Conservation (phyloP, 92 coral and sea anemone species). For the Scolanthus callimorphus region DNA sequence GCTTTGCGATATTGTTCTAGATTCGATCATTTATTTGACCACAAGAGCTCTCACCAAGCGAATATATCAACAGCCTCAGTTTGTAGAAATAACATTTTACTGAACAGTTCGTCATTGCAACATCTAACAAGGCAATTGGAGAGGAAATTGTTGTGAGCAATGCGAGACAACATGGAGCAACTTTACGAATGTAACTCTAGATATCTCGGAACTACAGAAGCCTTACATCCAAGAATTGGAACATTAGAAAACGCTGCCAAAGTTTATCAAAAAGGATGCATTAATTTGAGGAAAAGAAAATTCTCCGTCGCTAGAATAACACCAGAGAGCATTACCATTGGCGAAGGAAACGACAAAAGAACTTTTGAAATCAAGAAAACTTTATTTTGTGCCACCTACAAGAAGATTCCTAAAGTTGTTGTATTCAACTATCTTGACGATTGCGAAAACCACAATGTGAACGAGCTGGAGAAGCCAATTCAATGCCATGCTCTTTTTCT, state of each 20-base stretch:
- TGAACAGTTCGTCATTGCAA: no score
- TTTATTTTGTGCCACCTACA: slow-evolving; percentile 68
- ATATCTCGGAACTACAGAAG: slow-evolving; percentile 46
- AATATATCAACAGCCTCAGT: no score
- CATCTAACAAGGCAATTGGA: no score
- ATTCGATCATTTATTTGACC: no score
- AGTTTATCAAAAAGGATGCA: slow-evolving; percentile 56
- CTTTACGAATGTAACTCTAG: slow-evolving; percentile 26
- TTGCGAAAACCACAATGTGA: no score
- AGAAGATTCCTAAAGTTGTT: slow-evolving; percentile 77
- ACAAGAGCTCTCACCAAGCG: no score
- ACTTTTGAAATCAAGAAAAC: slow-evolving; percentile 37
- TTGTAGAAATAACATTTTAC: no score
- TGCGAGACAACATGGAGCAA: no score
- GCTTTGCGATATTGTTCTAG: no score
- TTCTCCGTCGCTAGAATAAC: slow-evolving; percentile 16
- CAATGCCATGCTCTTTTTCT: slow-evolving; percentile 61
- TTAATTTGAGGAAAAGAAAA: slow-evolving; percentile 13
- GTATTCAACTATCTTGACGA: slow-evolving; percentile 52
- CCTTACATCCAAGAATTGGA: slow-evolving; percentile 54
- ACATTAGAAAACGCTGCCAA: slow-evolving; percentile 62
- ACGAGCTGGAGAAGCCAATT: slow-evolving; percentile 8
- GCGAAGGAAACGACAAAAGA: slow-evolving; percentile 9
- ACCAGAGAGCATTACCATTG: slow-evolving; percentile 21
- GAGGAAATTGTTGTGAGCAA: no score